Percentiles rank a stretch among this genome's conserved stretches.
phyloP scores from a whole-genome alignment of 2,113 vertebrate genomes.

The Agapornis roseicollis region DNA sequence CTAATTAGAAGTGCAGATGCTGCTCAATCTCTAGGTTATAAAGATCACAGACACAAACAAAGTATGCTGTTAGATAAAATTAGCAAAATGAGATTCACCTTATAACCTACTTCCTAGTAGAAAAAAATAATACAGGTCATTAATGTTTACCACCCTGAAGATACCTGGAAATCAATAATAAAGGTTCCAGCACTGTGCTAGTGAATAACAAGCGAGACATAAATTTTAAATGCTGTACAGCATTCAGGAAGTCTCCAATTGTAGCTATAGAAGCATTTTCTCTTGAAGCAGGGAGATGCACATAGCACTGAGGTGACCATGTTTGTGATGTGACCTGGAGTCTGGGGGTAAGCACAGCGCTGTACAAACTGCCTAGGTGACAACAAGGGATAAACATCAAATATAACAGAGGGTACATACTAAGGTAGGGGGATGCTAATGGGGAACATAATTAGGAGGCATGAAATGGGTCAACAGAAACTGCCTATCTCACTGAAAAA shows the following conservation, averaged over 20 bases:
- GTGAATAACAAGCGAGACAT: neutral
- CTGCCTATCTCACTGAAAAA: neutral
- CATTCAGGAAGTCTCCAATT: neutral
- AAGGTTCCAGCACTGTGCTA: neutral
- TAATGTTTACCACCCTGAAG: neutral
- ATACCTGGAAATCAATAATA: neutral
- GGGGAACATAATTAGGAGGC: neutral
- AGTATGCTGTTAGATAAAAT: neutral
- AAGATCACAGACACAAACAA: neutral
- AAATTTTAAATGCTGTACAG: neutral
- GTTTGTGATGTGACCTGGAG: neutral
- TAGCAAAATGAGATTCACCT: neutral
- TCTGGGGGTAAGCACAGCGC: fast-evolving
- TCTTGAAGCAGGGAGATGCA: neutral
- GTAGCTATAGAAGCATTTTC: neutral
- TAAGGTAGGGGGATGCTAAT: neutral
- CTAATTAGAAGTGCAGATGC: constrained; percentile 39
- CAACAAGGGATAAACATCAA: neutral
- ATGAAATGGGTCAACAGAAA: neutral
- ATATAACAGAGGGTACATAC: neutral
- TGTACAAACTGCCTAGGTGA: neutral
- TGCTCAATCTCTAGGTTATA: neutral
- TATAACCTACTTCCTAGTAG: neutral
- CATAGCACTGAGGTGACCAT: neutral
- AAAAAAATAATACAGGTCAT: neutral